Percentiles rank a stretch among this genome's conserved stretches.
phyloP scores from a whole-genome alignment of 2,797 vertebrate species.

The Ammospiza maritima region DNA sequence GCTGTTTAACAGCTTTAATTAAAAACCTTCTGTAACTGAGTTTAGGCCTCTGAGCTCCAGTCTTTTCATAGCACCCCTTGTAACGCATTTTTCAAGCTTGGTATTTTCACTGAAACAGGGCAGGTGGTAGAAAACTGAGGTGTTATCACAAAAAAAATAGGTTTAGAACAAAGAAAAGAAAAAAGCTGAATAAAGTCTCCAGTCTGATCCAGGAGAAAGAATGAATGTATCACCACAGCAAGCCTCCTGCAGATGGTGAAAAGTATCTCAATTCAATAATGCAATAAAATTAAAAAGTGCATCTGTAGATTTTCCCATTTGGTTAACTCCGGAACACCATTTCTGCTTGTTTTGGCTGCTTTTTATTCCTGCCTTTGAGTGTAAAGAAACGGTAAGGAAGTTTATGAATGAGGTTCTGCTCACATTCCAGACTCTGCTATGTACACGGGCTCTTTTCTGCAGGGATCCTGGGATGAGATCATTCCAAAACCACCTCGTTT shows the following conservation, averaged over 20 bases:
- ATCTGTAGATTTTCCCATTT: slow-evolving; percentile 55
- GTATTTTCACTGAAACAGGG: neutral
- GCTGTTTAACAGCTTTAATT: neutral
- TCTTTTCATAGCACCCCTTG: neutral
- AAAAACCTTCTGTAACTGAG: neutral
- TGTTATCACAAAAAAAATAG: neutral
- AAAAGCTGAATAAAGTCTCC: neutral
- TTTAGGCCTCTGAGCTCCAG: neutral
- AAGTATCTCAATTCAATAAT: neutral
- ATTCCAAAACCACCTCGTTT: slow-evolving; percentile 56
- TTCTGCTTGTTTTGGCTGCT: slow-evolving; percentile 60
- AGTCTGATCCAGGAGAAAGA: neutral
- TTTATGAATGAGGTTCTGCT: slow-evolving; percentile 66
- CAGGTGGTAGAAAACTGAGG: neutral
- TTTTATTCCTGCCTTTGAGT: slow-evolving; percentile 57
- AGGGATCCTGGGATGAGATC: slow-evolving; percentile 45
- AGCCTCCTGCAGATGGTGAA: neutral
- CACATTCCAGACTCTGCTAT: slow-evolving; percentile 45
- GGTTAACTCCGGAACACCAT: slow-evolving; percentile 12
- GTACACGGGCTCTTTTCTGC: slow-evolving; percentile 2
- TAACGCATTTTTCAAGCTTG: neutral
- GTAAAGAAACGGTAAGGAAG: slow-evolving; percentile 51
- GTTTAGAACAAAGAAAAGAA: neutral
- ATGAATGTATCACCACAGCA: neutral
- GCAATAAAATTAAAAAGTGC: neutral